phyloP scores from a whole-genome alignment of 1,140 invertebrate species.

The Olivierus martensii region DNA sequence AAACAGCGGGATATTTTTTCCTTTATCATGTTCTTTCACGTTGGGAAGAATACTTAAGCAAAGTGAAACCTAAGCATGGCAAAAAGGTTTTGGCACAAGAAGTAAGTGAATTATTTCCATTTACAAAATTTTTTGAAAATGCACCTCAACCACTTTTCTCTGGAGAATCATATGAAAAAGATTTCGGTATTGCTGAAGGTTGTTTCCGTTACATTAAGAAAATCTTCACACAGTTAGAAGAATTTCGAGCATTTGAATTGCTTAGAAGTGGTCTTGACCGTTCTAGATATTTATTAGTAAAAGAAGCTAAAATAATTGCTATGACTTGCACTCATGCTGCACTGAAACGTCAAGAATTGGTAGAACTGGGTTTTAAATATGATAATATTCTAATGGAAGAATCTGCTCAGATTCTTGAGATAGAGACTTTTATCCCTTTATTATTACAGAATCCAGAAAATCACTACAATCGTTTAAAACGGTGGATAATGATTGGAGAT shows the following conservation, averaged over 20 bases:
- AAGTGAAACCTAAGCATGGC: constrained; percentile 26
- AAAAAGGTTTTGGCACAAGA: constrained; percentile 24
- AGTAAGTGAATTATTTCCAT: constrained; percentile 64
- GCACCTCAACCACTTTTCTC: constrained; percentile 88
- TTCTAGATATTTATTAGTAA: constrained; percentile 90
- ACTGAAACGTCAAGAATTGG: constrained; percentile 87
- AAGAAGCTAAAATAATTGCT: constrained; percentile 98
- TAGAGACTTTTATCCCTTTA: constrained; percentile 98
- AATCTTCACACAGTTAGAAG: constrained; percentile 94
- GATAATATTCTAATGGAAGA: constrained; percentile 99
- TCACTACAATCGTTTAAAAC: constrained; percentile 85
- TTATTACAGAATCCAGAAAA: constrained; percentile 94
- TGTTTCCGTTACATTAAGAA: constrained; percentile 91
- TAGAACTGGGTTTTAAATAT: constrained; percentile 91
- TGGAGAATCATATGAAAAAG: constrained; percentile 58
- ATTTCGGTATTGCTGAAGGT: constrained; percentile 79
- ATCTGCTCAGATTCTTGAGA: constrained; percentile 96
- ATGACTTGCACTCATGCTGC: constrained; percentile 99
- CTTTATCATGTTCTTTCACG: constrained; percentile 53
- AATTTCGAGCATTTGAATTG: constrained; percentile 92
- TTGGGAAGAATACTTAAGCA: constrained; percentile 75
- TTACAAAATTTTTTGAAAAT: constrained; percentile 77
- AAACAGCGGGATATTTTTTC: constrained; percentile 77
- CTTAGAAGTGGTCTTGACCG: constrained; percentile 81
- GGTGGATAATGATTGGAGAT: constrained; percentile 99